Evolutionary conservation across 2,888 invertebrate species (phyloP).

Genomic region (Lumbricus terrestris): DNA sequence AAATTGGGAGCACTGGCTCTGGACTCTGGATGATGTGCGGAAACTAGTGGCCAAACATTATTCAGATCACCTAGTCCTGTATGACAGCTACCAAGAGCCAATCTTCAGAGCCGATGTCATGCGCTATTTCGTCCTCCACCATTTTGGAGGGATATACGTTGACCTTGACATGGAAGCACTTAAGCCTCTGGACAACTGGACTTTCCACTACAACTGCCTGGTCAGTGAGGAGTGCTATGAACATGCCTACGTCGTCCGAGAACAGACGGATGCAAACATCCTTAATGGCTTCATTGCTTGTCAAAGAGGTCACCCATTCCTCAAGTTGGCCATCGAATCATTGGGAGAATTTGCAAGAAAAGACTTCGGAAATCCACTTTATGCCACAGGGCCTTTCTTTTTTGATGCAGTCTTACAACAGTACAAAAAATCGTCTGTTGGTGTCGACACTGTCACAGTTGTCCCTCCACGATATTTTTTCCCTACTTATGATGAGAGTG

Average conservation of each 20-base stretch:
- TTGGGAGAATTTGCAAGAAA: conserved; percentile 32
- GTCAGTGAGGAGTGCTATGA: conserved; percentile 38
- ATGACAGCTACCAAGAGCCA: conserved; percentile 30
- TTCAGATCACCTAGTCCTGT: conserved; percentile 31
- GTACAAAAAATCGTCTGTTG: background rate
- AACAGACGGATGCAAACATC: conserved; percentile 26
- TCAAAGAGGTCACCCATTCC: conserved; percentile 35
- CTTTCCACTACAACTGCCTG: conserved; percentile 33
- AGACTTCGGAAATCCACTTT: conserved; percentile 35
- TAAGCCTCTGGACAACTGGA: conserved; percentile 36
- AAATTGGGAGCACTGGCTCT: conserved; percentile 55
- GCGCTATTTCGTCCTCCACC: conserved; percentile 39
- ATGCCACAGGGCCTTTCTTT: conserved; percentile 37
- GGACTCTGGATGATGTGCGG: conserved; percentile 54
- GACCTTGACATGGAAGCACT: conserved; percentile 38
- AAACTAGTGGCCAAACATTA: conserved; percentile 47
- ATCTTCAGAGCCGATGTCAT: conserved; percentile 38
- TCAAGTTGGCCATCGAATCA: conserved; percentile 31
- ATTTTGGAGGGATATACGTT: conserved; percentile 40
- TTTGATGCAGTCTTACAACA: conserved; percentile 28
- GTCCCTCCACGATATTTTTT: conserved; percentile 39
- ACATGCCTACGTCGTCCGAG: conserved; percentile 36
- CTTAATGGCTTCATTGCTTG: conserved; percentile 39
- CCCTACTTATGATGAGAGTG: conserved; percentile 38
- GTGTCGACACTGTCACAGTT: conserved; percentile 20